phyloP scores from a whole-genome alignment of 1,140 invertebrate genomes.

The Carcinoscorpius rotundicauda region DNA sequence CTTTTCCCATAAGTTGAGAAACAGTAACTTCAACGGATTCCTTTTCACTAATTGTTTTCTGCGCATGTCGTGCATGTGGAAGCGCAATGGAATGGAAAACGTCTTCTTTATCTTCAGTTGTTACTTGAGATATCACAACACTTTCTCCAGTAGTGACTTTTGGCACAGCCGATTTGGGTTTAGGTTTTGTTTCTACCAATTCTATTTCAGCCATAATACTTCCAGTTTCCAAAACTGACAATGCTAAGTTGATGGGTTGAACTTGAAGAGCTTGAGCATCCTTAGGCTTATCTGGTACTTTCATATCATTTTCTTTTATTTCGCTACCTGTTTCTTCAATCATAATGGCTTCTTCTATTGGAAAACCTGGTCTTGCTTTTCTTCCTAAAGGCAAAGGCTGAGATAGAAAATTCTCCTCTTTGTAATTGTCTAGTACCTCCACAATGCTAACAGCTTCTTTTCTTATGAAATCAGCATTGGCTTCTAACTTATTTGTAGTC shows the following conservation, averaged over 20 bases:
- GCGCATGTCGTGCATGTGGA: too few species aligned
- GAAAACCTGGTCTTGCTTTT: too few species aligned
- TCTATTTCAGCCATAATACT: constrained; percentile 46
- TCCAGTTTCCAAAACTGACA: constrained; percentile 42
- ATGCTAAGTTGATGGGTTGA: neutral
- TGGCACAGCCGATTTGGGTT: constrained; percentile 13
- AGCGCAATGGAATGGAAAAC: constrained; percentile 29
- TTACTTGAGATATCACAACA: constrained; percentile 44
- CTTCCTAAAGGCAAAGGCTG: constrained; percentile 5
- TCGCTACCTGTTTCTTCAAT: constrained; percentile 11
- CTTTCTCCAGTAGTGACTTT: constrained; percentile 46
- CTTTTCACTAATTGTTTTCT: too few species aligned
- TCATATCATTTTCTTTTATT: constrained; percentile 9
- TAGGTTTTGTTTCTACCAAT: constrained; percentile 43
- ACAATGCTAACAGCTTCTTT: too few species aligned
- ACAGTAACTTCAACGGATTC: too few species aligned
- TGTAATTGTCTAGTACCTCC: neutral
- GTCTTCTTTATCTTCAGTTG: constrained; percentile 47
- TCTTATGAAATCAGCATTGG: too few species aligned
- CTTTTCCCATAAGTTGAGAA: too few species aligned
- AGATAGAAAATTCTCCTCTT: constrained; percentile 5
- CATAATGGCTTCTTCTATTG: constrained; percentile 11
- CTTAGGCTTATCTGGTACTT: neutral
- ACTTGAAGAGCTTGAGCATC: neutral
- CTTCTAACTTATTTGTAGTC: constrained; percentile 6